Percentiles rank a stretch among this genome's conserved stretches.
Evolutionary conservation across 2,797 vertebrate genomes (phyloP).

Genomic region (Artibeus lituratus): DNA sequence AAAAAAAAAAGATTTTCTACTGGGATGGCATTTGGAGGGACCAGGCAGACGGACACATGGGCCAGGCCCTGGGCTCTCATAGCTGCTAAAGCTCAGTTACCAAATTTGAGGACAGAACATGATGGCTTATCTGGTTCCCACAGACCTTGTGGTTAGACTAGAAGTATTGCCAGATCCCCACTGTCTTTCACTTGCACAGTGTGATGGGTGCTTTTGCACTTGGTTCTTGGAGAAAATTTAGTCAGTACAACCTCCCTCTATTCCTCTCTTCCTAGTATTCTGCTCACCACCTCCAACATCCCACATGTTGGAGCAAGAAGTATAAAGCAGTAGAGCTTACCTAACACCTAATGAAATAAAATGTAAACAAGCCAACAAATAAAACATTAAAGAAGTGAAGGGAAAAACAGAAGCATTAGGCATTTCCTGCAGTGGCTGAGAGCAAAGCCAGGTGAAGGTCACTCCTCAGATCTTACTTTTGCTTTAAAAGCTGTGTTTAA

Average conservation of each 20-base stretch:
- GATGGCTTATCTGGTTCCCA: neutral
- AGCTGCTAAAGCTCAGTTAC: neutral
- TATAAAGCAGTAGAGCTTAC: slow-evolving; percentile 51
- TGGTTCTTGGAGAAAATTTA: slow-evolving; percentile 35
- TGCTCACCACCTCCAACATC: slow-evolving; percentile 11
- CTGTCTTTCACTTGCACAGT: neutral
- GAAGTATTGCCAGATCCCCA: neutral
- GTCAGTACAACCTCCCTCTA: neutral
- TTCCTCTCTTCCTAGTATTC: neutral
- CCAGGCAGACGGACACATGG: neutral
- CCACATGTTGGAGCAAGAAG: slow-evolving; percentile 51
- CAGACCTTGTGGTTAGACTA: neutral
- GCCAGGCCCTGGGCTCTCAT: neutral
- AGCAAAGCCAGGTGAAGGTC: slow-evolving; percentile 69
- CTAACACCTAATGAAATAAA: slow-evolving; percentile 62
- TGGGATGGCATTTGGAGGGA: neutral
- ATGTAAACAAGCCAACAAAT: neutral
- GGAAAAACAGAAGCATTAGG: slow-evolving; percentile 61
- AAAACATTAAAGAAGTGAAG: slow-evolving; percentile 47
- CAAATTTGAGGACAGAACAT: neutral
- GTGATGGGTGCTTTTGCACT: slow-evolving; percentile 10
- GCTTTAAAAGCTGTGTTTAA: slow-evolving; percentile 80
- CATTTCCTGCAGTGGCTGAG: slow-evolving; percentile 36
- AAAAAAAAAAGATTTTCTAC: neutral
- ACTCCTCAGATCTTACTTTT: slow-evolving; percentile 60